phyloP scores from a whole-genome alignment of 2,797 vertebrate species.

The Centropyge bicolor region DNA sequence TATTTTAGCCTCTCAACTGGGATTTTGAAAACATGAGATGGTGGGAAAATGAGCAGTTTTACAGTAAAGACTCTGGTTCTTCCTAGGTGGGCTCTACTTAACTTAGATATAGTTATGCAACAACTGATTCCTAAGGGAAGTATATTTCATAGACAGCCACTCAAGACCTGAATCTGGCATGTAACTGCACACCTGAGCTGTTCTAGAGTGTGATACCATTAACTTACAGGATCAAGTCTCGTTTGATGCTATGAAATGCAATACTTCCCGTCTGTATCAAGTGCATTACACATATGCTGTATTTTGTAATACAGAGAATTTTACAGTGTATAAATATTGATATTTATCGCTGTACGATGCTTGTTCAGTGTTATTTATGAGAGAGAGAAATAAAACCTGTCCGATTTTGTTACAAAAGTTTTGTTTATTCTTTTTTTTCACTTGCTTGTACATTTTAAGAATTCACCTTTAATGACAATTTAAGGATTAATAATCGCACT shows the following conservation, averaged over 20 bases:
- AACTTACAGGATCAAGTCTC: constrained; percentile 39
- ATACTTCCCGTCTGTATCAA: constrained; percentile 84
- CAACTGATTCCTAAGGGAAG: constrained; percentile 80
- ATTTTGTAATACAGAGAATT: constrained; percentile 88
- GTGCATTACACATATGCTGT: constrained; percentile 89
- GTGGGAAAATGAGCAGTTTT: constrained; percentile 42
- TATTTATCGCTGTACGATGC: constrained; percentile 87
- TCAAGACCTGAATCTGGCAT: constrained; percentile 73
- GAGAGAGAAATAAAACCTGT: constrained; percentile 81
- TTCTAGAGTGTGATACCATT: constrained; percentile 34
- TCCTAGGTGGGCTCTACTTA: constrained; percentile 74
- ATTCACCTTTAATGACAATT: neutral
- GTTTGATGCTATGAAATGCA: constrained; percentile 79
- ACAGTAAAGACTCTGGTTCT: constrained; percentile 66
- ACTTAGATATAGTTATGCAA: constrained; percentile 86
- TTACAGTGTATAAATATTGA: constrained; percentile 86
- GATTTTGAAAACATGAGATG: constrained; percentile 48
- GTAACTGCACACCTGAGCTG: constrained; percentile 64
- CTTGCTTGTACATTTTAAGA: neutral
- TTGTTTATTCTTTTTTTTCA: neutral
- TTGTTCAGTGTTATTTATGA: constrained; percentile 90
- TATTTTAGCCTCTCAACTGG: constrained; percentile 52
- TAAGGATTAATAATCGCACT: neutral
- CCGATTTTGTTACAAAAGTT: constrained; percentile 69
- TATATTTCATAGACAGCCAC: constrained; percentile 71